Percentiles rank a stretch among this genome's conserved stretches.
phyloP scores from a whole-genome alignment of 2,113 vertebrate genomes.

The Podiceps cristatus region DNA sequence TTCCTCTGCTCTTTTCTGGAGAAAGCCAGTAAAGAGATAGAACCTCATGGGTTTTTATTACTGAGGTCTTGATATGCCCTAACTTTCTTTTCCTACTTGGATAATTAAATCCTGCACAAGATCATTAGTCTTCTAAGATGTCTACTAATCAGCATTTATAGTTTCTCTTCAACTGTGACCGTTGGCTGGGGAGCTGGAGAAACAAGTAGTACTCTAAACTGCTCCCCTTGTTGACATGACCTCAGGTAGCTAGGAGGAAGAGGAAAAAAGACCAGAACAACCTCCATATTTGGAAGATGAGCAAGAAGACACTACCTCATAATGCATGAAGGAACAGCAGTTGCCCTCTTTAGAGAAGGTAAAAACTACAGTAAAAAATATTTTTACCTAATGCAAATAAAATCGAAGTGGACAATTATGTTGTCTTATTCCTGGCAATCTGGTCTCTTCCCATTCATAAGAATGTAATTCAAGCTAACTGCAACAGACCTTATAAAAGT shows the following conservation, averaged over 20 bases:
- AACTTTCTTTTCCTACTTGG: neutral
- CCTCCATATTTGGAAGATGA: neutral
- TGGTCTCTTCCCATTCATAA: neutral
- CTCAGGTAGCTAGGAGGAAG: neutral
- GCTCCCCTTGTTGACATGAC: neutral
- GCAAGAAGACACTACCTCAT: neutral
- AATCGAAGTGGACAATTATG: neutral
- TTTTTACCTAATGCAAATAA: neutral
- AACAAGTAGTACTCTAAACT: neutral
- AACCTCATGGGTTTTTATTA: neutral
- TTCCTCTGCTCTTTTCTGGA: neutral
- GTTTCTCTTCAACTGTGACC: constrained; percentile 13
- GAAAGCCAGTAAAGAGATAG: neutral
- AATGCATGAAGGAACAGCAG: neutral
- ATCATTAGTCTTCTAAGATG: neutral
- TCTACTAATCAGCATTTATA: neutral
- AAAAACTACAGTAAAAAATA: neutral
- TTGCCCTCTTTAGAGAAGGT: neutral
- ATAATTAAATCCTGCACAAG: neutral
- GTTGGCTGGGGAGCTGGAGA: neutral
- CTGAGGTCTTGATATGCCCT: neutral
- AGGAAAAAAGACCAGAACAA: neutral
- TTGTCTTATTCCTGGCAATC: neutral
- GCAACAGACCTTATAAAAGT: neutral
- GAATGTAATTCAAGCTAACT: neutral